A percentile compares a stretch with the other conserved stretches of the same genome.
These are phyloP conservation scores for Hylyphantes graminicola DNA, from an alignment of 1,140 invertebrate species.

Conservation along the genomic window DNA sequence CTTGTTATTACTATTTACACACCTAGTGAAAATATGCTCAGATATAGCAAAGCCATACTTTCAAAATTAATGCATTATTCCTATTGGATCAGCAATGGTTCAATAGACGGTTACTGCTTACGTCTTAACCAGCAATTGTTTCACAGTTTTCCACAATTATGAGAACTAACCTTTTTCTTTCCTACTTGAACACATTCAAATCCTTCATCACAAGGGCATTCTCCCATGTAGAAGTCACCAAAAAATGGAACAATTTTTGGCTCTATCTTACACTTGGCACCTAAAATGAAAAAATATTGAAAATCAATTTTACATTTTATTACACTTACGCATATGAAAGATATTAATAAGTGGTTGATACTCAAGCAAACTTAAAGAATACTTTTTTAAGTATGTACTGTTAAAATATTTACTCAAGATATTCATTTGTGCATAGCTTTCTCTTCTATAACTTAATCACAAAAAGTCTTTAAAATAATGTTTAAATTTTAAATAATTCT, in stretches of 20 bases:
- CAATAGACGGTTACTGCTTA: not conserved
- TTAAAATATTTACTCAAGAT: no score
- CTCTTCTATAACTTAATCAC: no score
- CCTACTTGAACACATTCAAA: conserved; percentile 30
- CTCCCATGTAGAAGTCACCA: conserved; percentile 18
- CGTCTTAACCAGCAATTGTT: not conserved
- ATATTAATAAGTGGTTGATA: no score
- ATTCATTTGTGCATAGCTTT: no score
- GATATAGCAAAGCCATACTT: not conserved
- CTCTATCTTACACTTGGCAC: not conserved
- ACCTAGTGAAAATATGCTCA: not conserved
- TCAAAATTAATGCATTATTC: not conserved
- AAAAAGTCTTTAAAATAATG: no score
- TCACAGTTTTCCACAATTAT: not conserved
- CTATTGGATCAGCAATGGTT: not conserved
- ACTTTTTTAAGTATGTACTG: no score
- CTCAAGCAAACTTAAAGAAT: no score
- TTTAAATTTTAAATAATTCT: no score
- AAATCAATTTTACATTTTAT: no score
- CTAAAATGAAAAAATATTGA: not conserved
- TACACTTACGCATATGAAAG: no score
- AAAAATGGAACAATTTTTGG: conserved; percentile 11
- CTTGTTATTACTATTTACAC: no score
- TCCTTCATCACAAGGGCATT: conserved; percentile 28
- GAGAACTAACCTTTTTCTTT: conserved; percentile 13